A percentile compares a stretch with the other conserved stretches of the same genome.
Evolutionary conservation across 2,797 vertebrate genomes (phyloP).

Genomic region (Mormyrus proboscirostris): DNA sequence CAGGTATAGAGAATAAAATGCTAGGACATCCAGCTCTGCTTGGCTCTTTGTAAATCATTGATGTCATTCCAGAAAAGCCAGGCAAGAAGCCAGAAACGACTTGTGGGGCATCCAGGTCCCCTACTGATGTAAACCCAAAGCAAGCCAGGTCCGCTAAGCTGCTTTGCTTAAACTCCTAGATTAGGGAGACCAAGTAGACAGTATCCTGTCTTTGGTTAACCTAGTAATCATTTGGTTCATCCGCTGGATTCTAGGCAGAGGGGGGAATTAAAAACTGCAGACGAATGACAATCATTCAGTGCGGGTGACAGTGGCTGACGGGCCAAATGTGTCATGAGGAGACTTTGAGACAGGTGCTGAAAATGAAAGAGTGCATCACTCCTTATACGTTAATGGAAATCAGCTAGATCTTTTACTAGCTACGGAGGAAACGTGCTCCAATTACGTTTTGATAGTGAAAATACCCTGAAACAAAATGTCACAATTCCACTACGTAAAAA

Average conservation of each 20-base stretch:
- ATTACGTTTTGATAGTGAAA: not conserved
- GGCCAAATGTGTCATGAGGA: not conserved
- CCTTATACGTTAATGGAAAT: not conserved
- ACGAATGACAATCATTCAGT: not conserved
- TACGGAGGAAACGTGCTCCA: not conserved
- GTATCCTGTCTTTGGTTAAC: not conserved
- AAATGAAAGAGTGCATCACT: not conserved
- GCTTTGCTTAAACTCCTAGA: constrained; percentile 20
- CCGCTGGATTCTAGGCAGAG: not conserved
- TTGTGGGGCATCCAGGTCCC: not conserved
- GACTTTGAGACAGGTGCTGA: not conserved
- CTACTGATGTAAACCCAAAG: not conserved
- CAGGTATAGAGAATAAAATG: not conserved
- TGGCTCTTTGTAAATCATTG: not conserved
- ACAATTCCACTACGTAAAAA: not conserved
- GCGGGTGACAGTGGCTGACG: not conserved
- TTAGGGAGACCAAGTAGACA: not conserved
- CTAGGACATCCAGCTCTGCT: not conserved
- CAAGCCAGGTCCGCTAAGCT: constrained; percentile 7
- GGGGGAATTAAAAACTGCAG: not conserved
- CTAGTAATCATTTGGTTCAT: not conserved
- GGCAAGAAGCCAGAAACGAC: not conserved
- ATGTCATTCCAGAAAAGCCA: not conserved
- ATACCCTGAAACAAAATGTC: not conserved
- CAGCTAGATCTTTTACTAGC: not conserved